These are phyloP conservation scores for Hipparchia sbordonii DNA, from an alignment of 2,888 invertebrate species.

Conservation along the genomic window DNA sequence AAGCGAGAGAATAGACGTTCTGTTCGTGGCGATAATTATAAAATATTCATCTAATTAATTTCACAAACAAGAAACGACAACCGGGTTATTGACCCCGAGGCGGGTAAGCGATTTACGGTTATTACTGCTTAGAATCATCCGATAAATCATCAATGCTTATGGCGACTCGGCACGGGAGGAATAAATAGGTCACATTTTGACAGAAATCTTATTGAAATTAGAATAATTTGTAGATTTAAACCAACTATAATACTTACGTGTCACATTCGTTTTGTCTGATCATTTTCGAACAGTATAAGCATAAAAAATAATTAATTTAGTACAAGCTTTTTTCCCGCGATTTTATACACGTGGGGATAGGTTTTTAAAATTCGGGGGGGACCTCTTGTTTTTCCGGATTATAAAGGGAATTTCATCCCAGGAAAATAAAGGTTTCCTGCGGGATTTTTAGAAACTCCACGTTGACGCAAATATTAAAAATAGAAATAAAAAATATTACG, in stretches of 20 bases:
- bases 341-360: no score
- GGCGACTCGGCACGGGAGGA: slow-evolving; percentile 6
- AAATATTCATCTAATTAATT: slow-evolving; percentile 36
- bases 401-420: no score
- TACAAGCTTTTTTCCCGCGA: no score
- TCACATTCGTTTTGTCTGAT: no score
- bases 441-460: no score
- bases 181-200: slow-evolving; percentile 16
- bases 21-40: slow-evolving; percentile 28
- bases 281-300: no score
- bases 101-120: slow-evolving; percentile 22
- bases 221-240: slow-evolving; percentile 2
- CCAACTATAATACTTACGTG: neutral
- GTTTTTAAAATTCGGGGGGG: no score
- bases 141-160: slow-evolving; percentile 18
- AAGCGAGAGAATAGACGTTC: slow-evolving; percentile 3
- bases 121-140: slow-evolving; percentile 18
- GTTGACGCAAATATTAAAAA: no score
- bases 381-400: no score
- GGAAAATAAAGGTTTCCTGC: no score
- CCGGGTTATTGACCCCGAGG: slow-evolving; percentile 32
- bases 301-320: no score
- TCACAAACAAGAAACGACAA: slow-evolving; percentile 34
- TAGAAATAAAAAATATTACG: no score
- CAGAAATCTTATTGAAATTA: neutral